Evolutionary conservation across 2,113 vertebrate genomes (phyloP).

Genomic region (Nematolebias whitei): DNA sequence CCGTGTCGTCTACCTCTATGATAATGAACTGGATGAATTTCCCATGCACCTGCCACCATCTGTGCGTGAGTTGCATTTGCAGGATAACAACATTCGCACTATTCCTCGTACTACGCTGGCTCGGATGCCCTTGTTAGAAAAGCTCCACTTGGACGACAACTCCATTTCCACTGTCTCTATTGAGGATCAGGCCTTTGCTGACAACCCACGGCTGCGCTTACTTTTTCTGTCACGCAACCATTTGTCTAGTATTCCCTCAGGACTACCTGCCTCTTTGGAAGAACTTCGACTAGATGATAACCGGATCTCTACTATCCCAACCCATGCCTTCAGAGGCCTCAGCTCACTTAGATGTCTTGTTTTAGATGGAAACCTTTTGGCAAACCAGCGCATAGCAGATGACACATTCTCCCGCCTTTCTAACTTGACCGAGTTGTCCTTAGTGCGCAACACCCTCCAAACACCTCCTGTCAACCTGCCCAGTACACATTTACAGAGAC

Average conservation of each 20-base stretch:
- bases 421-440: slow-evolving; percentile 91
- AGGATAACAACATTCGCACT: slow-evolving; percentile 93
- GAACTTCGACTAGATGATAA: slow-evolving; percentile 94
- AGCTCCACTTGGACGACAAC: slow-evolving; percentile 94
- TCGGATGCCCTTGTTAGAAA: slow-evolving; percentile 89
- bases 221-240: slow-evolving; percentile 94
- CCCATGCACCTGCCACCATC: slow-evolving; percentile 88
- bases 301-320: slow-evolving; percentile 93
- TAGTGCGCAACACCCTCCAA: slow-evolving; percentile 91
- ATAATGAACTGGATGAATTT: slow-evolving; percentile 91
- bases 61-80: slow-evolving; percentile 90
- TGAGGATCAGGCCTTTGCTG: slow-evolving; percentile 92
- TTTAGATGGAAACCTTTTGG: slow-evolving; percentile 93
- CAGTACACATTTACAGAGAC: slow-evolving; percentile 83
- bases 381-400: slow-evolving; percentile 93
- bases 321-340: slow-evolving; percentile 91
- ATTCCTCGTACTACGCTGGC: slow-evolving; percentile 85
- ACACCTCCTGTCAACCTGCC: slow-evolving; percentile 90
- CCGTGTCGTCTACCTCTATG: slow-evolving; percentile 92
- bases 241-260: slow-evolving; percentile 92
- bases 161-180: slow-evolving; percentile 95
- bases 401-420: slow-evolving; percentile 92
- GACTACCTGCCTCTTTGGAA: slow-evolving; percentile 89
- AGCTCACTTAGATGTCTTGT: slow-evolving; percentile 87
- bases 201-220: slow-evolving; percentile 84